These are phyloP conservation scores for Colaptes auratus DNA, from an alignment of 2,113 vertebrate species.

Conservation along the genomic window DNA sequence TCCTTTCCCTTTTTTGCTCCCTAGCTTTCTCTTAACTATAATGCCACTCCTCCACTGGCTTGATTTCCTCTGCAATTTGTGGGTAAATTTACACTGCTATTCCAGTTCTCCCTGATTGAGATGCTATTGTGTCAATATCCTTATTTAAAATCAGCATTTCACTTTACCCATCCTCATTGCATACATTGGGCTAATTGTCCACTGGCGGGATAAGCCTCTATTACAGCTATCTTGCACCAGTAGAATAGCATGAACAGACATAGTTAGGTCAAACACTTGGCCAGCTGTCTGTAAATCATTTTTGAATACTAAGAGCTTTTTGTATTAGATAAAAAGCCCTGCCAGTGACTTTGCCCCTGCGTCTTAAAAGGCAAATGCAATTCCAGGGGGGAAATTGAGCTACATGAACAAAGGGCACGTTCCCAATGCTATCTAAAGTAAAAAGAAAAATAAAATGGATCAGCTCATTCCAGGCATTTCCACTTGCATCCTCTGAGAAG, in stretches of 20 bases:
- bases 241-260: conserved; percentile 16
- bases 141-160: conserved; percentile 64
- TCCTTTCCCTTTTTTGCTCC: neutral
- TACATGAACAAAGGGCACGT: conserved; percentile 14
- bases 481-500: neutral
- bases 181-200: conserved; percentile 51
- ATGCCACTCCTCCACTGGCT: conserved; percentile 25
- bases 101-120: conserved; percentile 52
- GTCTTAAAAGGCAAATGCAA: conserved; percentile 60
- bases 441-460: conserved; percentile 18
- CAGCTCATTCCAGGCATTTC: conserved; percentile 15
- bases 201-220: conserved; percentile 39
- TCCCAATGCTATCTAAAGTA: conserved; percentile 25
- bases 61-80: conserved; percentile 9
- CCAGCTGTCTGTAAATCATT: conserved; percentile 60
- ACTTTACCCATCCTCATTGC: conserved; percentile 50
- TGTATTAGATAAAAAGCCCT: conserved; percentile 50
- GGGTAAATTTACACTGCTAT: conserved; percentile 43
- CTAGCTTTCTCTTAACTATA: conserved; percentile 27
- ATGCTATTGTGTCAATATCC: conserved; percentile 63
- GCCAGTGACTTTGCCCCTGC: conserved; percentile 54
- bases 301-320: conserved; percentile 62
- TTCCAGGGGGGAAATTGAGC: conserved; percentile 22
- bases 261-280: conserved; percentile 59
- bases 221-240: conserved; percentile 37